Base-by-base conservation (phyloP, 1,140 invertebrate species). In the Coptotermes formosanus region DNA sequence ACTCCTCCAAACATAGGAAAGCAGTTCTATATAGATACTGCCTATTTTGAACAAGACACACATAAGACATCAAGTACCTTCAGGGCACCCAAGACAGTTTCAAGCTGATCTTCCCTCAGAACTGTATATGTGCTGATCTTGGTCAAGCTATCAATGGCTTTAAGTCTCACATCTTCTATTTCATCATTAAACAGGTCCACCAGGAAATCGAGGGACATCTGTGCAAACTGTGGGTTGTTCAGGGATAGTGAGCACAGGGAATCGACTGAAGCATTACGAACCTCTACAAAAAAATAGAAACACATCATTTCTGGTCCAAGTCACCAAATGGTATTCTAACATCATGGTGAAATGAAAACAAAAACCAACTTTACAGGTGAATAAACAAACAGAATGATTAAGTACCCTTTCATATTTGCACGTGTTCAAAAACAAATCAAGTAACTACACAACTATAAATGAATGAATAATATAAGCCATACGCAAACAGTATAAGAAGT, bases 111-210 rank as follows among this genome's bases (percentile, higher is more conserved):
- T 89, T 99, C 97, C 84, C 97, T 92, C 8, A 99, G 91, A 43
- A 95, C 94, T 45, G 99, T 97, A 89, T 97, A 97, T 16, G 94
- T 92, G 7, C 97, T 96, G 88, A 99, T 98, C 89, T 95, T 94
- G 32, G 95, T 95, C 85, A 99, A 92, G 89, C 97, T 97, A 90
- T 99, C 96, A 88, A 99, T 99, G 32, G 98, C 97, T 90, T 96
- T 96, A 55, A 99, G 92, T 52, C 98, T 93, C 38, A 99, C 98
- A 89, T 98, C 97, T 92, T 99, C 98, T 87, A 99, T 99, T 92
- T 99, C 99, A 92, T 99, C 99, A 90, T 99, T 99, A 90, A 99
- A 99, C 99, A 99, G 99, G 90, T 99, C 99, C 0, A 99, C 98
- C 69, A 99, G 93, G 89, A 99, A 99, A 90, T 99, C 99, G 8